Evolutionary conservation across 2,888 invertebrate genomes (phyloP).

Genomic region (Ectropis crepuscularia): DNA sequence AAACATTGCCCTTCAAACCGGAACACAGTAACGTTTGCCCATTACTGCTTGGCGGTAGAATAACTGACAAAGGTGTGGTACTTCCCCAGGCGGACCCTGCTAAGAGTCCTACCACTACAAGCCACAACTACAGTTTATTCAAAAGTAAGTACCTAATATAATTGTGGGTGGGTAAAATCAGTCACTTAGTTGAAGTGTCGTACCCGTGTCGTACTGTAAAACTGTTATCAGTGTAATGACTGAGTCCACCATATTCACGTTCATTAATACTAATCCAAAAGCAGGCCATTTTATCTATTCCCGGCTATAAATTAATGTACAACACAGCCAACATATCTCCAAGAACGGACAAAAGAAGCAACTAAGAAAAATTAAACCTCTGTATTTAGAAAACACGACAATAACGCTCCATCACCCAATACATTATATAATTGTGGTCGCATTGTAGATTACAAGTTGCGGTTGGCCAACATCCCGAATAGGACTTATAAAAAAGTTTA

Average conservation of each 20-base stretch:
- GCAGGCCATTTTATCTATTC: slow-evolving; percentile 60
- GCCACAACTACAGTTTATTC: too few species aligned
- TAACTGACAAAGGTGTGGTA: too few species aligned
- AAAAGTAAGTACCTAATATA: too few species aligned
- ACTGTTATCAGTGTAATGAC: slow-evolving; percentile 50
- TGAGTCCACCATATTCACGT: slow-evolving; percentile 48
- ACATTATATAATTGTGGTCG: not conserved
- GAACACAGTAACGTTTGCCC: too few species aligned
- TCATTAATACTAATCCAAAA: slow-evolving; percentile 65
- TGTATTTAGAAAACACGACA: not conserved
- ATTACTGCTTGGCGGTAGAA: too few species aligned
- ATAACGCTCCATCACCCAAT: not conserved
- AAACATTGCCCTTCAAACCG: too few species aligned
- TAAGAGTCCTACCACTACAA: too few species aligned
- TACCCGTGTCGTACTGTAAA: slow-evolving; percentile 36
- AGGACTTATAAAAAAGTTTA: slow-evolving; percentile 51
- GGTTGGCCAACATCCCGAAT: slow-evolving; percentile 65
- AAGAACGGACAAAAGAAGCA: not conserved
- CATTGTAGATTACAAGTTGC: slow-evolving; percentile 46
- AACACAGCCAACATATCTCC: not conserved
- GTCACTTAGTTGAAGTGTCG: too few species aligned
- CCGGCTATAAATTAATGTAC: slow-evolving; percentile 63
- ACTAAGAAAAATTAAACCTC: not conserved
- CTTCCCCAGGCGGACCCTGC: too few species aligned
- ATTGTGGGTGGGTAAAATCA: too few species aligned